A percentile compares a stretch with the other conserved stretches of the same genome.
These are phyloP conservation scores for Ryuthela nishihirai DNA, from an alignment of 2,888 invertebrate genomes.

Conservation along the genomic window DNA sequence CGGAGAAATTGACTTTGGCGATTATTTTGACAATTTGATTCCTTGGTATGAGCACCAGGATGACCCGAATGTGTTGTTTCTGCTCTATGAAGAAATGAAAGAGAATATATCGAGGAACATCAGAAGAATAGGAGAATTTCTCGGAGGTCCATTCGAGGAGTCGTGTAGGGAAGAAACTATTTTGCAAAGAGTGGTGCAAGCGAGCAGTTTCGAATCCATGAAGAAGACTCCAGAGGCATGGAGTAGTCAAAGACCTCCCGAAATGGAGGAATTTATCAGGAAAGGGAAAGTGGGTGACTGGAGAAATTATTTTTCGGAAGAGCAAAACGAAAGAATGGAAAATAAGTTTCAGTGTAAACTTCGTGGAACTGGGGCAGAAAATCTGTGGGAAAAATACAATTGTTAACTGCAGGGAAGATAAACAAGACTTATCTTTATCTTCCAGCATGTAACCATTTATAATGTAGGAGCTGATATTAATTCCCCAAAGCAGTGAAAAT, in stretches of 20 bases:
- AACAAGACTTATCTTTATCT: too few species aligned
- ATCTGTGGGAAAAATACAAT: constrained; percentile 11
- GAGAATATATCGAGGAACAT: constrained; percentile 31
- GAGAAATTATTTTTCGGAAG: constrained; percentile 49
- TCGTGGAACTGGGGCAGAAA: constrained; percentile 7
- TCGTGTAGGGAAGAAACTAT: background rate
- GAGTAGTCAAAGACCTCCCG: background rate
- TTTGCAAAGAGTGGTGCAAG: constrained; percentile 4
- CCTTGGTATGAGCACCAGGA: constrained; percentile 32
- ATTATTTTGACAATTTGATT: constrained; percentile 34
- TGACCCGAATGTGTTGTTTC: constrained; percentile 47
- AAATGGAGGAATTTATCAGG: constrained; percentile 31
- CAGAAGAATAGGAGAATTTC: constrained; percentile 38
- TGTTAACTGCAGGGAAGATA: too few species aligned
- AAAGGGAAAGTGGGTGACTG: constrained; percentile 51
- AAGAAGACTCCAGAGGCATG: constrained; percentile 3
- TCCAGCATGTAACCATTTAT: too few species aligned
- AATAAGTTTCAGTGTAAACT: constrained; percentile 8
- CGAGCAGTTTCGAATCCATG: constrained; percentile 11
- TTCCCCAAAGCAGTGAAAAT: too few species aligned
- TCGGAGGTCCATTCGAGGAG: constrained; percentile 21
- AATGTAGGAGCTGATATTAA: too few species aligned
- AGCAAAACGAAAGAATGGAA: constrained; percentile 12
- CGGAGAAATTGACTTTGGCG: constrained; percentile 46
- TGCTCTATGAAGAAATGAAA: constrained; percentile 52